Conservation (phyloP, 2,797 vertebrate species). For the Arvicola amphibius region DNA sequence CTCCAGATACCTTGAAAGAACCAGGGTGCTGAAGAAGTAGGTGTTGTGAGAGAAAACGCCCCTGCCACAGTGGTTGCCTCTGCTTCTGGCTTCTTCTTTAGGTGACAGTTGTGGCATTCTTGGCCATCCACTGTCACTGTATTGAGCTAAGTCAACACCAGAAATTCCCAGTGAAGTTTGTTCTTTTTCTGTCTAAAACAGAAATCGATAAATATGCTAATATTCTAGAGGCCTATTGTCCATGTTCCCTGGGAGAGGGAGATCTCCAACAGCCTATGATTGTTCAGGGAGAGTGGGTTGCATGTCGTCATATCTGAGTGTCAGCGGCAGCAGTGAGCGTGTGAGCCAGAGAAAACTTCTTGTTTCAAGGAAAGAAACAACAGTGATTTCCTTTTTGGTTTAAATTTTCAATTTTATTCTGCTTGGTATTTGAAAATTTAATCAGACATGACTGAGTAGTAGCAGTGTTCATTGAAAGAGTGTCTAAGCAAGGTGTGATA, state of each 20-base stretch:
- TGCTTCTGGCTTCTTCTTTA: conserved; percentile 36
- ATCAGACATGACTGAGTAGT: conserved; percentile 84
- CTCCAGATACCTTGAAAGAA: neutral
- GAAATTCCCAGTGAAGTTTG: neutral
- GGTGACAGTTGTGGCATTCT: neutral
- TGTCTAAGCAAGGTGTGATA: conserved; percentile 57
- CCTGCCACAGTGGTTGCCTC: neutral
- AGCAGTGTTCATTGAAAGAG: conserved; percentile 83
- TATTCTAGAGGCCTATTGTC: neutral
- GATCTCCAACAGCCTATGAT: neutral
- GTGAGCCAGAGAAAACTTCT: conserved; percentile 29
- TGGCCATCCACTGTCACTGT: neutral
- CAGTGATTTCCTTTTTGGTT: conserved; percentile 68
- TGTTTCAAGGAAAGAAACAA: conserved; percentile 72
- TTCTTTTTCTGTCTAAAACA: conserved; percentile 3
- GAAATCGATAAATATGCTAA: neutral
- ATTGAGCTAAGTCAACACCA: conserved; percentile 51
- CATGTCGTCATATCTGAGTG: accelerated
- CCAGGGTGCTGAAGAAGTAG: neutral
- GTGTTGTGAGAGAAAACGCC: neutral
- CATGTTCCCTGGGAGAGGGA: neutral
- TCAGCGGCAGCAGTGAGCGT: neutral
- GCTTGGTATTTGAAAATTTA: conserved; percentile 84
- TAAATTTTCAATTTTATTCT: conserved; percentile 79
- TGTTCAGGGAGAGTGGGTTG: neutral